Conservation (phyloP, 1,140 invertebrate species). For the Neodiprion lecontei region DNA sequence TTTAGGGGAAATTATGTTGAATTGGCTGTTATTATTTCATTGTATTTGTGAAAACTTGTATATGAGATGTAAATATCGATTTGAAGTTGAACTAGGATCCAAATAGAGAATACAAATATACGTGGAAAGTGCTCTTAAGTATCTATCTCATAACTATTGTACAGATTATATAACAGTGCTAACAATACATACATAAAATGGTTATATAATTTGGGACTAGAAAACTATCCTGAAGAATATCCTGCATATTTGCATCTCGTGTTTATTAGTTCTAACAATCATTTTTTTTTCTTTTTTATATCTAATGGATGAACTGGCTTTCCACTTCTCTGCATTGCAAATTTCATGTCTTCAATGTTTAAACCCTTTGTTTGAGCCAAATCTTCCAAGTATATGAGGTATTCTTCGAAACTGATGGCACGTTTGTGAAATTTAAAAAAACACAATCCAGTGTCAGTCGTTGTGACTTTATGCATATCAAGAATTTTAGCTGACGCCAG, state of each 20-base stretch:
- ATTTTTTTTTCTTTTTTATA: conserved; percentile 13
- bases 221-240: too few relatives aligned
- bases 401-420: conserved; percentile 41
- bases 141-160: not conserved
- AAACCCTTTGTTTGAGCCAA: conserved; percentile 34
- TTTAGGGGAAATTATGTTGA: not conserved
- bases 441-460: conserved; percentile 67
- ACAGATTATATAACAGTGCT: not conserved
- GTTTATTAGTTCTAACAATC: too few relatives aligned
- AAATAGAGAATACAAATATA: not conserved
- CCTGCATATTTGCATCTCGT: too few relatives aligned
- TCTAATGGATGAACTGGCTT: conserved; percentile 29
- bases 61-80: conserved; percentile 1
- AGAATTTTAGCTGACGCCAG: conserved; percentile 70
- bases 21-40: not conserved
- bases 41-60: not conserved
- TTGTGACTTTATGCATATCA: conserved; percentile 67
- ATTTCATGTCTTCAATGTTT: conserved; percentile 36
- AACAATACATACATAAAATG: not conserved
- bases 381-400: conserved; percentile 36
- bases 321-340: conserved; percentile 35
- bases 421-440: conserved; percentile 69
- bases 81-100: not conserved
- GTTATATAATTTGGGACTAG: too few relatives aligned
- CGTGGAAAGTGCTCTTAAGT: not conserved